Percentiles rank a stretch among this genome's conserved stretches.
Evolutionary conservation across 2,888 invertebrate genomes (phyloP).

Genomic region (Agonopterix heracliana): DNA sequence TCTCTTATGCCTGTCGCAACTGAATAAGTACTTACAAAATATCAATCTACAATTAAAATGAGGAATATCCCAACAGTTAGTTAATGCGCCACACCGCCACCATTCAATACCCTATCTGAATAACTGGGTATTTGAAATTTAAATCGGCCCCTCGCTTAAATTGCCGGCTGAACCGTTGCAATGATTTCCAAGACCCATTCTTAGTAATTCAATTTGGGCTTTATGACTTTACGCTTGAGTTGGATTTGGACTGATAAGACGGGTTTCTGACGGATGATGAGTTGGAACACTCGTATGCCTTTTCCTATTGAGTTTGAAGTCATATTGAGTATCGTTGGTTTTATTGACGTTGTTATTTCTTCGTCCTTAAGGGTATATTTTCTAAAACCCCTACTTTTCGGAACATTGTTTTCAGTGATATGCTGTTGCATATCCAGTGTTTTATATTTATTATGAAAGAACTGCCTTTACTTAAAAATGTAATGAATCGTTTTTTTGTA

Average conservation of each 20-base stretch:
- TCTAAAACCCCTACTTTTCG: too few species aligned
- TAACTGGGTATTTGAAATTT: constrained; percentile 70
- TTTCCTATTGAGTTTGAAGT: constrained; percentile 11
- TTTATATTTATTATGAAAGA: too few species aligned
- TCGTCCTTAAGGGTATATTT: neutral
- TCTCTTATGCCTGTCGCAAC: too few species aligned
- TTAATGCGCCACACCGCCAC: neutral
- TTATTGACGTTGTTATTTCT: too few species aligned
- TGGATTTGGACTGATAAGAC: constrained; percentile 5
- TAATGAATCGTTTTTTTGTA: too few species aligned
- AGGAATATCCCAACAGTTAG: constrained; percentile 2
- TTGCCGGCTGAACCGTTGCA: constrained; percentile 36
- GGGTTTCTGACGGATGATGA: constrained; percentile 14
- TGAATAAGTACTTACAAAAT: constrained; percentile 2
- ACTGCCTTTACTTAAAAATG: too few species aligned
- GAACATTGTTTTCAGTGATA: too few species aligned
- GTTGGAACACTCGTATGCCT: constrained; percentile 13
- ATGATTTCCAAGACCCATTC: constrained; percentile 31
- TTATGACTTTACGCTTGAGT: constrained; percentile 8
- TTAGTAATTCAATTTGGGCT: constrained; percentile 13
- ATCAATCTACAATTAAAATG: constrained; percentile 20
- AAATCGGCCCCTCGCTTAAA: constrained; percentile 55
- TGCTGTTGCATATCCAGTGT: too few species aligned
- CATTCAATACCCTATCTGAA: constrained; percentile 56
- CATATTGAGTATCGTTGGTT: too few species aligned